Evolutionary conservation across 2,113 vertebrate genomes (phyloP).

Genomic region (Calonectris borealis): DNA sequence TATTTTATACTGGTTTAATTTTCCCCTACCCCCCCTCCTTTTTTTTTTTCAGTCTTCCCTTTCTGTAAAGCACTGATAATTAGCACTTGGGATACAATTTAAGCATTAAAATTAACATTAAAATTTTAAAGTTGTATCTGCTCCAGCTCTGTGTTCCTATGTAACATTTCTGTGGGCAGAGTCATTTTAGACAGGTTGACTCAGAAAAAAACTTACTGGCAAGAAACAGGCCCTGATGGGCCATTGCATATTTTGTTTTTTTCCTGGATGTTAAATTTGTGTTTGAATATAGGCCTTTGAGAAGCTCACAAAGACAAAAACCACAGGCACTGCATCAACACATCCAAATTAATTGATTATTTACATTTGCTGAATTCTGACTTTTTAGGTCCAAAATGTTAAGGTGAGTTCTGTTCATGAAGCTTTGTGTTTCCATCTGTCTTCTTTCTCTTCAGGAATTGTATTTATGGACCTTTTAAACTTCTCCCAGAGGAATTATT

Average conservation of each 20-base stretch:
- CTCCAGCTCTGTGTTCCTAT: neutral
- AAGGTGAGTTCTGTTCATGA: neutral
- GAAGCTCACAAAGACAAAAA: neutral
- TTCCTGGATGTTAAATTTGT: neutral
- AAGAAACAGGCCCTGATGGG: neutral
- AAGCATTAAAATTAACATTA: neutral
- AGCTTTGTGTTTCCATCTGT: neutral
- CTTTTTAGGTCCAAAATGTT: neutral
- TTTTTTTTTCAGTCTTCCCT: neutral
- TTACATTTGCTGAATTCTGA: neutral
- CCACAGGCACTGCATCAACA: neutral
- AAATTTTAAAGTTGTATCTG: neutral
- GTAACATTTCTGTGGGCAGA: neutral
- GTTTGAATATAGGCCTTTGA: neutral
- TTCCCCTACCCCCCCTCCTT: accelerated
- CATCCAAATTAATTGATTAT: neutral
- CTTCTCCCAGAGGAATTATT: neutral
- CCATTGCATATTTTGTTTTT: neutral
- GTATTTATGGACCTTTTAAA: neutral
- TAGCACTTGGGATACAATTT: neutral
- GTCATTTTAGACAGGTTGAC: neutral
- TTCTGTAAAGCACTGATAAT: neutral
- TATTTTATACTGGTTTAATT: neutral
- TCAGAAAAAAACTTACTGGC: neutral
- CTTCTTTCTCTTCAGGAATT: neutral